Conservation (phyloP, 2,113 vertebrate species). For the Recurvirostra avosetta region DNA sequence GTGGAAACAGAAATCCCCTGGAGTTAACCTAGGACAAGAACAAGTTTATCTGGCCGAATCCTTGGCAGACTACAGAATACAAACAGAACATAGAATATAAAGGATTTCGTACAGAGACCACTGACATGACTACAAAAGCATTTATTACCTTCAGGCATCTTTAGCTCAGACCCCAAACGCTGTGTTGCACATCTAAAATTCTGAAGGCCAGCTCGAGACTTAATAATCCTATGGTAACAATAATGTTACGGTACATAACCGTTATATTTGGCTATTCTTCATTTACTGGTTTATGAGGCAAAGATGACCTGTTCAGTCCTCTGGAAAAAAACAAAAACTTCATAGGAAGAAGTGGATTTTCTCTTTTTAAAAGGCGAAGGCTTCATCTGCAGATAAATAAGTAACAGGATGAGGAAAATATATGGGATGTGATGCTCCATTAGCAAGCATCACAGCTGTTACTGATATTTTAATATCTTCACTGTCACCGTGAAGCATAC, state of each 20-base stretch:
- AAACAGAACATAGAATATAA: not conserved
- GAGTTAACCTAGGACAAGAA: not conserved
- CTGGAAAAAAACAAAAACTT: not conserved
- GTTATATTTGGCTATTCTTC: not conserved
- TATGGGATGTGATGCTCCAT: not conserved
- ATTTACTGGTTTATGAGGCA: not conserved
- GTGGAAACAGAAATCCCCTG: not conserved
- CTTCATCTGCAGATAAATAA: slow-evolving; percentile 33
- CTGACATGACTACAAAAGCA: not conserved
- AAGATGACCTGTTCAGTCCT: not conserved
- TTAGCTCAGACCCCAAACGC: not conserved
- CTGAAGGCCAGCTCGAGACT: not conserved
- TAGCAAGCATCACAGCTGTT: slow-evolving; percentile 54
- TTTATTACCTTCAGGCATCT: not conserved
- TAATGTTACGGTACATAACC: not conserved
- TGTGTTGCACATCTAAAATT: not conserved
- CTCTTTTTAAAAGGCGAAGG: not conserved
- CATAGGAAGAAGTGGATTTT: not conserved
- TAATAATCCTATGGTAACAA: not conserved
- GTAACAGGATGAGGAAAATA: slow-evolving; percentile 35
- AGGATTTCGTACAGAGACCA: not conserved
- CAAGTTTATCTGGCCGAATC: not conserved
- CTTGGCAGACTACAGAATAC: not conserved
- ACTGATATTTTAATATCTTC: slow-evolving; percentile 61
- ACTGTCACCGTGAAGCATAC: slow-evolving; percentile 26